phyloP scores from a whole-genome alignment of 2,113 vertebrate species.

The Sisor rabdophorus region DNA sequence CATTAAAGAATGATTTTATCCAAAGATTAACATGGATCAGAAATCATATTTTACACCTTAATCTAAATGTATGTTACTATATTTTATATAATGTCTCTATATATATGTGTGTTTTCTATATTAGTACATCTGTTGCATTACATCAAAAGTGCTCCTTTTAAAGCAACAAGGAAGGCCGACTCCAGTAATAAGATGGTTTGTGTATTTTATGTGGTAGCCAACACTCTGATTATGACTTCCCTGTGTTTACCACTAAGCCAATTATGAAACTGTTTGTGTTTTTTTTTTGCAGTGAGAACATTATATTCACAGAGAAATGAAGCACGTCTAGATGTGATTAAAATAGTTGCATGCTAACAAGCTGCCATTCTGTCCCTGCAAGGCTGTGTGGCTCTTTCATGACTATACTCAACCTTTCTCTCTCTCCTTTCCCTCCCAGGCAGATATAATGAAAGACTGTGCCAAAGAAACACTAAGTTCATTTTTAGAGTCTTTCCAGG shows the following conservation, averaged over 20 bases:
- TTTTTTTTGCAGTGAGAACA: slow-evolving; percentile 17
- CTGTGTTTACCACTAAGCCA: slow-evolving; percentile 22
- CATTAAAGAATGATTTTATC: no score
- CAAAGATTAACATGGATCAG: no score
- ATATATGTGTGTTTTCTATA: no score
- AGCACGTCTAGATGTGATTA: slow-evolving; percentile 51
- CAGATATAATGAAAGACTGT: slow-evolving; percentile 48
- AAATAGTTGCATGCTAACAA: slow-evolving; percentile 64
- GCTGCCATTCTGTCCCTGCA: slow-evolving; percentile 31
- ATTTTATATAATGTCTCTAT: no score
- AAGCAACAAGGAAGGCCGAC: slow-evolving; percentile 26
- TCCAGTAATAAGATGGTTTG: slow-evolving; percentile 30
- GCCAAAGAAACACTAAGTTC: slow-evolving; percentile 47
- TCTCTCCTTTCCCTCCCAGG: slow-evolving; percentile 21
- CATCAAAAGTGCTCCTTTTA: slow-evolving; percentile 17
- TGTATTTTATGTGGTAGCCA: slow-evolving; percentile 27
- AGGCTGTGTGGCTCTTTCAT: slow-evolving; percentile 40
- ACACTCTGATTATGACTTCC: slow-evolving; percentile 43
- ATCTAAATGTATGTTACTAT: no score
- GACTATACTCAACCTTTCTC: slow-evolving; percentile 25
- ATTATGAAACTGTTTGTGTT: slow-evolving; percentile 40
- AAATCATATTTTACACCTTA: no score
- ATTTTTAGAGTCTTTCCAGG: slow-evolving; percentile 48
- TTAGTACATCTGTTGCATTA: no score
- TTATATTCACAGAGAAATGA: slow-evolving; percentile 46